Base-by-base conservation (phyloP, 2,797 vertebrate genomes). In the Danio jaintianensis region DNA sequence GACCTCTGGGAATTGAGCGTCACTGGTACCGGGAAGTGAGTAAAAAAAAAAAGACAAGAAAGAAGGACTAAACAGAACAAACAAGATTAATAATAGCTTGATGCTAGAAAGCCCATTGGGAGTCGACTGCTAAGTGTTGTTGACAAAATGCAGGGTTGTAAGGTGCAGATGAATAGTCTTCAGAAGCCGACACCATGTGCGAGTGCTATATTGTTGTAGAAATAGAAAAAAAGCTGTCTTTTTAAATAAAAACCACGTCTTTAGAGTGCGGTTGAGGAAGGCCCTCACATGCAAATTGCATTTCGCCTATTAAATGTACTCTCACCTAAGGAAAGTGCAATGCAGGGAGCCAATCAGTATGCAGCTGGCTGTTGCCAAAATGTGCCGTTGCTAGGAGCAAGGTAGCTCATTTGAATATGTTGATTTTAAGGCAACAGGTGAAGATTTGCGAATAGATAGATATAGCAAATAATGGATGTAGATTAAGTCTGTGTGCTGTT, bases 11-110 rank as follows among this genome's bases (percentile, higher is more conserved):
- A 86, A 89, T 90, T 90, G 53, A 82, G 42, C 55, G 20, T 68
- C 62, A 74, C 53, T 75, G 71, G 63, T 74, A 75, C 67, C 55
- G 68, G 82, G 69, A 82, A 83, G 64, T 56, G 64, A 63, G 81
- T 75, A 63, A 69, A 64, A 50, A 77, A 81, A 67, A 69, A 64
- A 72, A 85, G 88, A 29, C 1, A 29, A 3, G 3, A 1, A 29
- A 29, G 29, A 29, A 29, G 29, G 29, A 29, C 29, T 29, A 90
- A 90, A 91, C 91, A 86, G 89, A 91, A 92, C 71, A 93, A 93
- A 93, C 92, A 92, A 90, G 91, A 93, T 92, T 93, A 94, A 93
- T 92, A 92, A 93, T 90, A 93, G 90, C 92, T 90, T 70, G 85
- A 63, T 84, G 77, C 89, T 90, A 80, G 86, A 87, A 89, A 85